Base-by-base conservation (phyloP, 2,113 vertebrate genomes). In the Poeciliopsis turrubarensis region DNA sequence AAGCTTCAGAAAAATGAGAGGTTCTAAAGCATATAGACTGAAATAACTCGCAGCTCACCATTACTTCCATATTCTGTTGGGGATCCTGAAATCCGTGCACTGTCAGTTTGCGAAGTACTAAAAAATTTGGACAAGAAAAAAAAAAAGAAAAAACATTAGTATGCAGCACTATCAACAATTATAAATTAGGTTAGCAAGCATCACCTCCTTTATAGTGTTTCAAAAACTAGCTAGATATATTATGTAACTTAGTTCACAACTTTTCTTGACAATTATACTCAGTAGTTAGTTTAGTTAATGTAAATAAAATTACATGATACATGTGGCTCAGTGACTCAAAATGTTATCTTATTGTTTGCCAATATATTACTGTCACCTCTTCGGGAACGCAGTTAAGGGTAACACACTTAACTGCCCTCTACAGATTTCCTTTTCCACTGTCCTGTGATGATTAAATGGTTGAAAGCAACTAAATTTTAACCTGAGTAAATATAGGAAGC, bases 51-150 rank as follows among this genome's bases (percentile, higher is more conserved):
- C 66, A 41, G 93, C 97, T 97, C 93, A 99, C 98, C 97, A 99
- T 98, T 69, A 97, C 96, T 73, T 99, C 97, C 92, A 94, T 86
- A 81, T 94, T 98, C 86, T 96, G 95, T 25, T 97, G 96, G 65
- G 98, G 97, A 78, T 98, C 96, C 81, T 95, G 92, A 94, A 99
- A 98, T 63, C 98, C 98, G 83, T 99, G 95, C 34, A 99, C 97
- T 0, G 98, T 99, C 87, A 99, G 93, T 77, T 99, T 99, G 67
- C 96, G 95, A 83, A 99, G 95, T 64, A 99, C 97, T 99, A 86
- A 61, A 13, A 62, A 29, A 27, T 34, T 25, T 1, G 67, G 8
- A 70, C 0, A 26, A 22, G 63, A 54, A 69, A 57, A 44, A 19
- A 4, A 19, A 17, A 22, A 65, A 54, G 69, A 57, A 41, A 19